Percentiles rank a stretch among this genome's conserved stretches.
phyloP scores from a whole-genome alignment of 1,140 invertebrate species.

The Bombus superbus region DNA sequence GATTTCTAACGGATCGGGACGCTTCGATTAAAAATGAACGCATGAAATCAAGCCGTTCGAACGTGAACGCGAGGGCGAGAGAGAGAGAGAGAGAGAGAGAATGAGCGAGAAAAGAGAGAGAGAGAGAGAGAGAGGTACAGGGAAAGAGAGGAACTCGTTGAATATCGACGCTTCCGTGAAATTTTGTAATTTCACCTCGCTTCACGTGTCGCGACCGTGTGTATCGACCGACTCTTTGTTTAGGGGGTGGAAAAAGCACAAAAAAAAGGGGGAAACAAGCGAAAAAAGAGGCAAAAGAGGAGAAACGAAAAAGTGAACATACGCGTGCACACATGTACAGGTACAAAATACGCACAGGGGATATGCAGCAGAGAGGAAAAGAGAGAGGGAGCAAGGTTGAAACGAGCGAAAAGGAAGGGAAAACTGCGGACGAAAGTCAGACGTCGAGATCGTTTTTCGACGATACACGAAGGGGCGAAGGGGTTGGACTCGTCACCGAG shows the following conservation, averaged over 20 bases:
- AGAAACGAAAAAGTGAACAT: constrained; percentile 5
- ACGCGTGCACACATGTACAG: not conserved
- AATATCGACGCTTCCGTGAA: constrained; percentile 17
- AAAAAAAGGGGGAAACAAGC: not conserved
- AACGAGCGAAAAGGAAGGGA: not conserved
- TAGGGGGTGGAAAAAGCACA: constrained; percentile 11
- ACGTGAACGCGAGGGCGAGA: not conserved
- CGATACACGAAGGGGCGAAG: not conserved
- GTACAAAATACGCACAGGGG: not conserved
- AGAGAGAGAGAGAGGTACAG: too few species aligned
- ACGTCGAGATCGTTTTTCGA: constrained; percentile 26
- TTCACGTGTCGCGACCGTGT: constrained; percentile 20
- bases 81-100: not conserved
- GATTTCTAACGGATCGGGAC: too few species aligned
- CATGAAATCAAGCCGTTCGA: not conserved
- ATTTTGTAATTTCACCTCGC: constrained; percentile 39
- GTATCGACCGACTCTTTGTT: constrained; percentile 43
- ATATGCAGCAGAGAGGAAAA: not conserved
- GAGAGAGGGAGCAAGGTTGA: not conserved
- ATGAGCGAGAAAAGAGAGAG: too few species aligned
- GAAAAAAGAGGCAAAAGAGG: not conserved
- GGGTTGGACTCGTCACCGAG: not conserved
- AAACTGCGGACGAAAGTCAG: constrained; percentile 12
- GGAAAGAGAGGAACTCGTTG: not conserved
- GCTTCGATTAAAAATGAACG: constrained; percentile 41